Conservation (phyloP, 1,140 invertebrate species). For the Sinella curviseta region DNA sequence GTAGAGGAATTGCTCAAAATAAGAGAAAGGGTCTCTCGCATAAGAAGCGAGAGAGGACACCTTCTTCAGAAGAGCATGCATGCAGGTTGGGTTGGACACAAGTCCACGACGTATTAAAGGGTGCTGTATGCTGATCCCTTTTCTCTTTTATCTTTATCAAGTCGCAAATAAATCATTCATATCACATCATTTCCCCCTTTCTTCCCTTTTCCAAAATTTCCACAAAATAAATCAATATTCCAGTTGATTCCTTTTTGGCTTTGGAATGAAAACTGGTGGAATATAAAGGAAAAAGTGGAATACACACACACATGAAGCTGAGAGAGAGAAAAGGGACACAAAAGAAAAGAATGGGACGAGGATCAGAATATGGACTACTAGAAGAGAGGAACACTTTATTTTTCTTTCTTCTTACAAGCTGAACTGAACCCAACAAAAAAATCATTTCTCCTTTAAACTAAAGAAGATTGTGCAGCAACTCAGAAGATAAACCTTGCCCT, state of each 20-base stretch:
- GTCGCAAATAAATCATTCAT: slow-evolving; percentile 20
- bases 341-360: not conserved
- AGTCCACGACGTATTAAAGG: not conserved
- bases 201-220: not conserved
- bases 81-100: no score
- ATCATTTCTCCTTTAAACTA: not conserved
- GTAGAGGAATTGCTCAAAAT: no score
- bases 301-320: not conserved
- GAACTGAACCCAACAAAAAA: not conserved
- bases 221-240: slow-evolving; percentile 1
- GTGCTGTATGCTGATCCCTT: not conserved
- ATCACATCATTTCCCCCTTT: slow-evolving; percentile 20
- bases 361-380: no score
- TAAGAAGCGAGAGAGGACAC: no score
- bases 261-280: not conserved
- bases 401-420: not conserved
- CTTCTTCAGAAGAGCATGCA: no score
- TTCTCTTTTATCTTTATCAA: slow-evolving; percentile 19
- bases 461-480: not conserved
- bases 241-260: not conserved
- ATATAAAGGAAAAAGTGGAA: not conserved
- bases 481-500: no score
- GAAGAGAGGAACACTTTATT: not conserved
- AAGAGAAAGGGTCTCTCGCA: no score
- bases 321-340: not conserved